A percentile compares a stretch with the other conserved stretches of the same genome.
These are phyloP conservation scores for Phoenicopterus ruber DNA, from an alignment of 2,113 vertebrate genomes.

Conservation along the genomic window DNA sequence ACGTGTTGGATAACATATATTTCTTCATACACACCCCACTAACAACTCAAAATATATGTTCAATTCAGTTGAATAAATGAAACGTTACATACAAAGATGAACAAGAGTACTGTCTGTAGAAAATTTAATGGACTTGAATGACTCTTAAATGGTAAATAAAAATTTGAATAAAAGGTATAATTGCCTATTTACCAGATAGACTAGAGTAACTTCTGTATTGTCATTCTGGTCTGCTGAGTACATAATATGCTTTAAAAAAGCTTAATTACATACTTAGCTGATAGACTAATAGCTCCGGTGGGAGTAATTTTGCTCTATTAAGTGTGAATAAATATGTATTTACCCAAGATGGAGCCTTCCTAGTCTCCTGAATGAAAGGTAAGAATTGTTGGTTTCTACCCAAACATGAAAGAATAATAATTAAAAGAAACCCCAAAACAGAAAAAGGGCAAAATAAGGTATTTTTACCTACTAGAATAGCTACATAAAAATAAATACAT, in stretches of 20 bases:
- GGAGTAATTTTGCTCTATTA: constrained; percentile 24
- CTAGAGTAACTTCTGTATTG: constrained; percentile 3
- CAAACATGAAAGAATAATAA: background rate
- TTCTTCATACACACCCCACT: background rate
- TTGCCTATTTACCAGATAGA: constrained; percentile 16
- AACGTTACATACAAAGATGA: background rate
- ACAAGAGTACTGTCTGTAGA: background rate
- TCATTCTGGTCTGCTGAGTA: constrained; percentile 24
- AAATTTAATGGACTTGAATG: background rate
- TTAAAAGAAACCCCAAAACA: background rate
- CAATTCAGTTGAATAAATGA: background rate
- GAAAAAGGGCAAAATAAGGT: background rate
- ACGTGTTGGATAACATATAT: background rate
- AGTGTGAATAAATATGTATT: constrained; percentile 42
- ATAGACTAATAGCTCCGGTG: constrained; percentile 19
- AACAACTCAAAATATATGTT: background rate
- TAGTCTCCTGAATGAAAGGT: background rate
- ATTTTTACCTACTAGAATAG: background rate
- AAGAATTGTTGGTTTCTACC: background rate
- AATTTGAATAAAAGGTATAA: constrained; percentile 19
- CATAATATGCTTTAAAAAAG: constrained; percentile 17
- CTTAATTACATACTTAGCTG: constrained; percentile 37
- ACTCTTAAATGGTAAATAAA: constrained; percentile 10
- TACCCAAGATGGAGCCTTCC: background rate
- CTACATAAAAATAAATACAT: background rate